Base-by-base conservation (phyloP, 2,113 vertebrate species). In the Psilopsiagon aymara region DNA sequence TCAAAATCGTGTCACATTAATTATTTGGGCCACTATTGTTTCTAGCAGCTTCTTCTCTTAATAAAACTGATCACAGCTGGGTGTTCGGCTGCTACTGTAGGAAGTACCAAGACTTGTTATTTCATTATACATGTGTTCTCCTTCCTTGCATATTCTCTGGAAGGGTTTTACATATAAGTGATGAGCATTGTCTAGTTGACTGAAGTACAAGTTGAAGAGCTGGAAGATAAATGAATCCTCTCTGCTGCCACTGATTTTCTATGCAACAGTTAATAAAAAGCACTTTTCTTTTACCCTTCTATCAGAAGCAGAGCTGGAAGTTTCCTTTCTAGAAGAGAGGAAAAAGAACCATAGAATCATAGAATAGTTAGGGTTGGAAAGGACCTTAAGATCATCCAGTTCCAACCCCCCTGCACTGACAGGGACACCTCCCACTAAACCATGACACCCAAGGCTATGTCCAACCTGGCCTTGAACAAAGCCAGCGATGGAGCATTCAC, bases 171-270 rank as follows among this genome's bases (percentile, higher is more conserved):
- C 44, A 29, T 68, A 3, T 46, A 86, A 92, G 63, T 80, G 64
- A 92, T 71, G 79, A 94, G 86, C 91, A 64, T 82, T 95, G 91
- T 94, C 91, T 91, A 33, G 27, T 82, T 95, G 86, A 88, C 78
- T 86, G 37, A 85, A 87, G 80, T 59, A 92, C 67, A 91, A 84
- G 82, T 43, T 11, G 27, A 93, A 85, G 69, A 90, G 52, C 46
- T 90, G 55, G 35, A 80, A 88, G 73, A 92, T 59, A 76, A 88
- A 87, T 92, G 73, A 5, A 3, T 90, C 66, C 85, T 89, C 9
- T 6, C 71, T 4, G 35, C 63, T 81, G 67, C 59, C 4, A 7
- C 39, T 82, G 52, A 81, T 88, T 82, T 84, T 77, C 60, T 71
- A 79, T 39, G 44, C 35, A 49, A 21, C 28, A 59, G 70, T 78